Base-by-base conservation (phyloP, 2,797 vertebrate genomes). In the Margarornis squamiger region DNA sequence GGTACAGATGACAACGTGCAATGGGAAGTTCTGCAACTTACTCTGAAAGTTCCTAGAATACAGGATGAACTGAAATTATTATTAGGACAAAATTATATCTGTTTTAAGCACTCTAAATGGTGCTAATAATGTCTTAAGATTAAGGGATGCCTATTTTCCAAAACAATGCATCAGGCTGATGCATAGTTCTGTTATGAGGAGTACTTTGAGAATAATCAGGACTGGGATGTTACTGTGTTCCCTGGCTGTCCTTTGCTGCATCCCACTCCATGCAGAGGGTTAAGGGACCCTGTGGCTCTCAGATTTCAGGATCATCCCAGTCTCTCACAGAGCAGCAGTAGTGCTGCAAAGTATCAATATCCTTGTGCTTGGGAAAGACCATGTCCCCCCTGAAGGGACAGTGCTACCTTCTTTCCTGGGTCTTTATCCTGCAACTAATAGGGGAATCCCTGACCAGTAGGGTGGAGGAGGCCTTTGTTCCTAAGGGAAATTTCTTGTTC, bases 101-200 rank as follows among this genome's bases (percentile, higher is more conserved):
- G 36, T 65, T 71, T 83, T 89, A 94, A 75, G 58, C 51, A 63
- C 1, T 4, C 54, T 83, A 90, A 91, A 94, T 93, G 81, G 90
- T 92, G 82, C 82, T 94, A 65, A 30, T 94, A 82, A 84, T 92
- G 55, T 74, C 58, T 93, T 92, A 90, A 29, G 24, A 9, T 38
- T 88, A 74, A 72, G 54, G n/a, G 71, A 86, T 80, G 5, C 36
- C 14, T 49, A 0, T 87, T 45, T 62, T 73, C 32, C 41, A 58
- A 57, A 85, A 43, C 13, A 1, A 2, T 38, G 10, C 1, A 0
- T 77, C 36, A 67, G 16, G 23, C 6, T 75, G 51, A 43, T 16
- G 5, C 6, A 12, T 1, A 12, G 13, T 73, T 78, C 58, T 4
- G 0, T 38, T 89, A 32, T 0, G 12, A 87, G 17, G 22, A 70